Percentiles rank a stretch among this genome's conserved stretches.
Evolutionary conservation across 2,113 vertebrate species (phyloP).

Genomic region (Hassar affinis): DNA sequence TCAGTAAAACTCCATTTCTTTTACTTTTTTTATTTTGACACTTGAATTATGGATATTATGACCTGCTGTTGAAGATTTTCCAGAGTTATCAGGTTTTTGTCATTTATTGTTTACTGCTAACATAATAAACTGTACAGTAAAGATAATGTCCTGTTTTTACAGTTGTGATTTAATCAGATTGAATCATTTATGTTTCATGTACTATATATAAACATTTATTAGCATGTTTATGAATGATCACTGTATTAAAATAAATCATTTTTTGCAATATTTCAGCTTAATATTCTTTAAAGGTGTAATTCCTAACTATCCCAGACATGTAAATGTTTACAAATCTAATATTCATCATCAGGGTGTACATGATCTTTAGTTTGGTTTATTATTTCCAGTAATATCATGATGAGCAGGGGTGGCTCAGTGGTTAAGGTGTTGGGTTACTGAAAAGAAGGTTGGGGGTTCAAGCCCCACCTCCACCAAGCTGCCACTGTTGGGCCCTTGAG

Average conservation of each 20-base stretch:
- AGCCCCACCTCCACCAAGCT: no score
- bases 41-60: background rate
- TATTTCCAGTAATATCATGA: background rate
- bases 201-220: background rate
- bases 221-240: background rate
- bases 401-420: no score
- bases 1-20: background rate
- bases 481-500: no score
- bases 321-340: background rate
- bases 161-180: background rate
- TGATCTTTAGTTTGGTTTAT: background rate
- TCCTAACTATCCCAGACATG: background rate
- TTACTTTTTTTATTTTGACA: background rate
- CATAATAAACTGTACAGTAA: background rate
- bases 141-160: background rate
- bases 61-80: background rate
- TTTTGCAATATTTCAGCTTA: background rate
- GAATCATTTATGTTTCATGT: slow-evolving; percentile 7
- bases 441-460: no score
- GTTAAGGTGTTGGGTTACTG: no score
- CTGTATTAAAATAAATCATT: background rate
- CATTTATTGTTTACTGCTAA: background rate
- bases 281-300: background rate
- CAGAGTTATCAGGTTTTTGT: background rate
- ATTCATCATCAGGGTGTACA: background rate